These are phyloP conservation scores for Erpornis zantholeuca DNA, from an alignment of 2,113 vertebrate genomes.

Conservation along the genomic window DNA sequence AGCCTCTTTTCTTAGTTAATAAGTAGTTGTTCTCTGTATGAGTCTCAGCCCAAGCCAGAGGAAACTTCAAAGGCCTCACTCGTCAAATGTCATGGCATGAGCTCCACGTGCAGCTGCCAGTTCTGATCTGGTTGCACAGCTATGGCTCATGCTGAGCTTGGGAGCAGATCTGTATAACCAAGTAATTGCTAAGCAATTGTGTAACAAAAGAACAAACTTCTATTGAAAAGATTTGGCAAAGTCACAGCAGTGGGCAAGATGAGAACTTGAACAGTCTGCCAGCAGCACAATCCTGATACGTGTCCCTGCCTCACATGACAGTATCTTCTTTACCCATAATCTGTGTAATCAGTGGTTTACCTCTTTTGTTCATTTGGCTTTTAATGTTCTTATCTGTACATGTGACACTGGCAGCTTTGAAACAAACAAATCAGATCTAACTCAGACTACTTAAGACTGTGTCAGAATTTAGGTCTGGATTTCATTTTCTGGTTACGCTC, in stretches of 20 bases:
- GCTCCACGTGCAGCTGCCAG: neutral
- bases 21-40: neutral
- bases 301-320: neutral
- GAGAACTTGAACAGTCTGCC: neutral
- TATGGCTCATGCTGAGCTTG: neutral
- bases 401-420: neutral
- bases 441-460: fast-evolving
- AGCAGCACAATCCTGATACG: neutral
- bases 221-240: neutral
- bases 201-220: neutral
- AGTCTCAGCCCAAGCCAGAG: neutral
- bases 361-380: neutral
- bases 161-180: neutral
- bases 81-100: neutral
- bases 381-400: neutral
- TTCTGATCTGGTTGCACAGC: neutral
- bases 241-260: neutral
- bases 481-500: neutral
- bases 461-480: neutral
- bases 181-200: neutral
- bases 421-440: neutral
- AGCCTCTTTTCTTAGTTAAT: neutral
- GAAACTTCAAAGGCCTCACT: constrained; percentile 5
- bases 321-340: neutral
- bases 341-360: neutral